These are phyloP conservation scores for Hartigia nigra DNA, from an alignment of 2,888 invertebrate species.

Conservation along the genomic window DNA sequence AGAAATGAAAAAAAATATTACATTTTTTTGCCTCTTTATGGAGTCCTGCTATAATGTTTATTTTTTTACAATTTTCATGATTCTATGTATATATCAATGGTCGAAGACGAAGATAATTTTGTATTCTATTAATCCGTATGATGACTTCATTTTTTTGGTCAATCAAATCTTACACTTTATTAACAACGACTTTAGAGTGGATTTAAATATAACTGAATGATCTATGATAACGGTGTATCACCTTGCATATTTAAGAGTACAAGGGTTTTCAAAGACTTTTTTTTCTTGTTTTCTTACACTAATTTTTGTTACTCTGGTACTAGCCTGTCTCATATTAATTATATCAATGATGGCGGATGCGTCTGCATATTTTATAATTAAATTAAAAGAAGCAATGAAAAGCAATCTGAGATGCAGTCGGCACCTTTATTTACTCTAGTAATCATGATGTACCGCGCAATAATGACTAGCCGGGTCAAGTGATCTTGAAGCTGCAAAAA, in stretches of 20 bases:
- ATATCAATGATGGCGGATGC: not conserved
- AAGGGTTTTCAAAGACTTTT: not conserved
- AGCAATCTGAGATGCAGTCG: constrained; percentile 47
- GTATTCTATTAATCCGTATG: not conserved
- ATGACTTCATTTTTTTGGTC: not conserved
- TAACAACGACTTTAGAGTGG: not conserved
- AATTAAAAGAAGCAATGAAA: constrained; percentile 49
- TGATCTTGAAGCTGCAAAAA: not conserved
- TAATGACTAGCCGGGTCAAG: not conserved
- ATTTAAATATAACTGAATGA: not conserved
- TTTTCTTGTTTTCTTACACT: not conserved
- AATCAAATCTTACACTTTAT: not conserved
- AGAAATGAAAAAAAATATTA: constrained; percentile 25
- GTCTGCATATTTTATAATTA: constrained; percentile 42
- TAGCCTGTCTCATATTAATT: not conserved
- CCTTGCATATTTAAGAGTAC: not conserved
- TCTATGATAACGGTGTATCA: not conserved
- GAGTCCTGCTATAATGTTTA: not conserved
- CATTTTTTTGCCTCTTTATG: constrained; percentile 35
- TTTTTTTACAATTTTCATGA: not conserved
- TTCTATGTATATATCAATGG: not conserved
- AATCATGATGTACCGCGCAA: not conserved
- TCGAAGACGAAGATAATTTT: not conserved
- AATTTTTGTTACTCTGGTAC: not conserved
- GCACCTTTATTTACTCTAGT: constrained; percentile 39